Conservation (phyloP, 1,140 invertebrate species). For the Hypothenemus hampei region DNA sequence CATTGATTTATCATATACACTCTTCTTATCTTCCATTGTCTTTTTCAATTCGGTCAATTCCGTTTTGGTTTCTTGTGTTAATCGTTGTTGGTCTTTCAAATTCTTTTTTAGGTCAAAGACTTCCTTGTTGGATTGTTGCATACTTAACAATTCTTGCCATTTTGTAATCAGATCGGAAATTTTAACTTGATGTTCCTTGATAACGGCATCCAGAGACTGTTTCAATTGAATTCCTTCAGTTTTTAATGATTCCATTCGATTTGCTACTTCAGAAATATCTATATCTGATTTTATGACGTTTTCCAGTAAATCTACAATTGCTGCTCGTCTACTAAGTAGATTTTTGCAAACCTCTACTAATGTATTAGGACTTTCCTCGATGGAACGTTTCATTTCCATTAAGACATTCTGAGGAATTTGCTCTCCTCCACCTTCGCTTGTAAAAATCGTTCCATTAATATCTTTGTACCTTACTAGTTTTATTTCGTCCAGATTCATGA, state of each 20-base stretch:
- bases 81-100: conserved; percentile 28
- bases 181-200: conserved; percentile 31
- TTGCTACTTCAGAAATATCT: conserved; percentile 22
- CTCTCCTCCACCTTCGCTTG: conserved; percentile 21
- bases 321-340: conserved; percentile 26
- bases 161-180: conserved; percentile 30
- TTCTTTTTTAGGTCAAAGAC: conserved; percentile 27
- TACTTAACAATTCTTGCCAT: conserved; percentile 31
- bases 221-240: conserved; percentile 33
- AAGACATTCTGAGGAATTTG: conserved; percentile 23
- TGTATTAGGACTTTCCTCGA: conserved; percentile 32
- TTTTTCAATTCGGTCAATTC: conserved; percentile 28
- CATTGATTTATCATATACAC: conserved; percentile 29
- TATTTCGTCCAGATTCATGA: conserved; percentile 31
- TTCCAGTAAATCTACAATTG: conserved; percentile 32
- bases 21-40: conserved; percentile 33
- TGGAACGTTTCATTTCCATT: conserved; percentile 31
- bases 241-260: conserved; percentile 31
- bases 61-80: conserved; percentile 19
- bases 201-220: conserved; percentile 23
- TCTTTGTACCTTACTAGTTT: conserved; percentile 7
- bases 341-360: conserved; percentile 33
- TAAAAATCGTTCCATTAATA: background rate
- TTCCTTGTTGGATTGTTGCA: conserved; percentile 14
- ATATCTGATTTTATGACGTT: conserved; percentile 28